Base-by-base conservation (phyloP, 2,797 vertebrate genomes). In the Telmatherina bonti region DNA sequence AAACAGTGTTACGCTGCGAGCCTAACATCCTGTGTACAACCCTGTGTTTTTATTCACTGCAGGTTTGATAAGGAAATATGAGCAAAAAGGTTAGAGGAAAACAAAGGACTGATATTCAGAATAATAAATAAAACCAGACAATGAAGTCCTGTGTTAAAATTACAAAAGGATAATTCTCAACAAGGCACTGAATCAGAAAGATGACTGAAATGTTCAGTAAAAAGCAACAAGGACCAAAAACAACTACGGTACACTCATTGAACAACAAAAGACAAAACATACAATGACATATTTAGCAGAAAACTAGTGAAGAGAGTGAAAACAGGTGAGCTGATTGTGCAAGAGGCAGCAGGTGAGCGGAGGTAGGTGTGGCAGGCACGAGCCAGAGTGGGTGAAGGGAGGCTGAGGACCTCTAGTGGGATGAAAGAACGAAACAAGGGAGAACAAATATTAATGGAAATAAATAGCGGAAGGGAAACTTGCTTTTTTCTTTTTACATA, bases 1-100 rank as follows among this genome's bases (percentile, higher is more conserved):
- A 85, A 84, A 68, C 62, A 49, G 41, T 7, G 53, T 79, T 54
- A 30, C 38, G 57, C 71, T 62, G 62, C 13, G 8, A 61, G 68
- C 45, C 41, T 27, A 29, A 81, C 83, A 84, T 91, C 87, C 85
- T 90, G 84, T 79, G 65, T 41, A 55, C 26, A 18, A 60, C 65
- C 26, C 13, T 29, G 11, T 13, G 49, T 1, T 53, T 76, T 67
- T 68, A 45, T 76, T 69, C 58, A 59, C 60, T 41, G 30, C 47
- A 12, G 31, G 51, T 76, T 78, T 65, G 62, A 72, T 58, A 47
- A 67, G 41, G 45, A 70, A 82, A 74, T 74, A 38, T 66, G 41
- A 60, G 36, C 31, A 52, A 51, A 54, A 7, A 0, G 52, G 41
- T 62, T 5, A 0, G 15, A 26, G 26, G 10, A 51, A 26, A 49